These are phyloP conservation scores for Pantelozetes paolii DNA, from an alignment of 2,888 invertebrate species.

Conservation along the genomic window DNA sequence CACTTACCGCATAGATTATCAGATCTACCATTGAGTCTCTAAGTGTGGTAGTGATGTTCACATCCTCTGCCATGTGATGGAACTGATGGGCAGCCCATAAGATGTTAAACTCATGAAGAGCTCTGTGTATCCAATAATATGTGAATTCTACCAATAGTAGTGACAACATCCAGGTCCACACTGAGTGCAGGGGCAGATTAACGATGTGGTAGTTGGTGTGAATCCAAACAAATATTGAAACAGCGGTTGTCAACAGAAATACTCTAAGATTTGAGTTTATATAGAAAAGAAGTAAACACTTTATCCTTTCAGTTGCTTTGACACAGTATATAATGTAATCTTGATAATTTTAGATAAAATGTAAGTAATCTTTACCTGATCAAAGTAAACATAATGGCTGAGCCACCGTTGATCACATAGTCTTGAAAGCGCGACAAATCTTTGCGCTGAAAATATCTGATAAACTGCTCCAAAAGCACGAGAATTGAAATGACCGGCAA, in stretches of 20 bases:
- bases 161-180: constrained; percentile 34
- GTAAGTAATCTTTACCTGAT: background rate
- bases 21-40: constrained; percentile 74
- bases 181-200: constrained; percentile 30
- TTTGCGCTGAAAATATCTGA: constrained; percentile 30
- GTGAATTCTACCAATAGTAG: constrained; percentile 33
- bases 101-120: constrained; percentile 63
- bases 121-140: constrained; percentile 39
- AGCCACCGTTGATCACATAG: constrained; percentile 25
- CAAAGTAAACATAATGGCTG: constrained; percentile 26
- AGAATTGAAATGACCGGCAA: too few relatives aligned
- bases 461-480: constrained; percentile 31
- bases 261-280: too few relatives aligned
- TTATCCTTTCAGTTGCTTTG: too few relatives aligned
- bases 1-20: constrained; percentile 68
- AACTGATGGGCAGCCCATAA: constrained; percentile 87
- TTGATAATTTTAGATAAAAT: background rate
- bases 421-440: constrained; percentile 33
- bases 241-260: background rate
- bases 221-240: constrained; percentile 9
- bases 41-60: constrained; percentile 76
- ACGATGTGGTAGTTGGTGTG: constrained; percentile 36
- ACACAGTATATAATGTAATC: background rate
- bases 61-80: constrained; percentile 85
- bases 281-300: too few relatives aligned